Evolutionary conservation across 2,888 invertebrate species (phyloP).

Genomic region (Epistrophe eligans): DNA sequence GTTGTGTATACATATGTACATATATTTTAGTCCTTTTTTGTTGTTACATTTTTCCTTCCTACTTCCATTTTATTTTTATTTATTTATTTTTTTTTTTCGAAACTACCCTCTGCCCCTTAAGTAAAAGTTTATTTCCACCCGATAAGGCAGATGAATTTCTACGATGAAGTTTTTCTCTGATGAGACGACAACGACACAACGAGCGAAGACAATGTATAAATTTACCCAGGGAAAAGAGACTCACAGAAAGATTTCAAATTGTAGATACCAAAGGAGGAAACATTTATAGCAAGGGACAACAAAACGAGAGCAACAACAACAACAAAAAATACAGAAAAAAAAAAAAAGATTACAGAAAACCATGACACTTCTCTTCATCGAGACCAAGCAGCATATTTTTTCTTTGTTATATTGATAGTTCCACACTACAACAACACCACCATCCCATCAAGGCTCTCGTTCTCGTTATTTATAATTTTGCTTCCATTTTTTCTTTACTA

Average conservation of each 20-base stretch:
- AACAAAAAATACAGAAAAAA: conserved; percentile 11
- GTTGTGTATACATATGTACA: no score
- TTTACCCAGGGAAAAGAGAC: conserved; percentile 25
- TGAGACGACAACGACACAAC: conserved; percentile 55
- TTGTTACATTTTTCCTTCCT: conserved; percentile 17
- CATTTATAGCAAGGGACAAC: neutral
- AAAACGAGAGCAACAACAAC: neutral
- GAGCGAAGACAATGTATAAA: conserved; percentile 54
- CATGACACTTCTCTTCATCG: conserved; percentile 54
- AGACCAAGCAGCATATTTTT: conserved; percentile 27
- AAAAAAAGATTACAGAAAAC: conserved; percentile 35
- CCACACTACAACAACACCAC: neutral
- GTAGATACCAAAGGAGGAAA: conserved; percentile 45
- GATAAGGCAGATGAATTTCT: conserved; percentile 73
- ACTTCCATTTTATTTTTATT: conserved; percentile 3
- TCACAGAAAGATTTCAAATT: conserved; percentile 56
- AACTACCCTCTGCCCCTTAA: conserved; percentile 2
- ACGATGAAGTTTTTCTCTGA: conserved; percentile 67
- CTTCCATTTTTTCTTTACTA: conserved; percentile 15
- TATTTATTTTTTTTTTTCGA: neutral
- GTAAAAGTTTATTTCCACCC: conserved; percentile 61
- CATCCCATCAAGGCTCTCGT: conserved; percentile 25
- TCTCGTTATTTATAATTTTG: conserved; percentile 17
- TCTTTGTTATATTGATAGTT: conserved; percentile 64
- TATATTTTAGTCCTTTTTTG: conserved; percentile 4